Conservation (phyloP, 2,113 vertebrate genomes). For the Telmatochromis sp. region DNA sequence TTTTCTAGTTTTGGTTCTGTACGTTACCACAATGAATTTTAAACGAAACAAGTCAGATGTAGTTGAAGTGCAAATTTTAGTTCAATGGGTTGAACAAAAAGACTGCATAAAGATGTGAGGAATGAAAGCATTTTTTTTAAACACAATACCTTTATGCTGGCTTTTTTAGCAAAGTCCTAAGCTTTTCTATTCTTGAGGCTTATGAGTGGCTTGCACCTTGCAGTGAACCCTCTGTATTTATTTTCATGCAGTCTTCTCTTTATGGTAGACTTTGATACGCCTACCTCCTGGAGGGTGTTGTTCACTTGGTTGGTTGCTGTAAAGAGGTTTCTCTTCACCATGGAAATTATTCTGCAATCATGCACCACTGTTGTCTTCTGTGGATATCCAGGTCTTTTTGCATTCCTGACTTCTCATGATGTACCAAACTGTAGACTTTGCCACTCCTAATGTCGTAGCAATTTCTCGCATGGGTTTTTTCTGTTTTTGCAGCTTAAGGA, state of each 20-base stretch:
- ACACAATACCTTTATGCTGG: not conserved
- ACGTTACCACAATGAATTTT: not conserved
- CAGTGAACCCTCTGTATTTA: not conserved
- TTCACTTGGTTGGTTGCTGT: not conserved
- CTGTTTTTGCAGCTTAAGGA: not conserved
- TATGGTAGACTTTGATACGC: not conserved
- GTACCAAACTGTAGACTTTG: not conserved
- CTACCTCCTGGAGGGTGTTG: not conserved
- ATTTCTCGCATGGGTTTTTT: not conserved
- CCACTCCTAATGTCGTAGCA: not conserved
- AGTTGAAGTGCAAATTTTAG: not conserved
- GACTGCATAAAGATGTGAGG: not conserved
- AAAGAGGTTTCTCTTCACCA: not conserved
- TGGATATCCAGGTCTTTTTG: not conserved
- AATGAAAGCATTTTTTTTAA: not conserved
- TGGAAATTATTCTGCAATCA: not conserved
- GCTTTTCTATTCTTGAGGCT: not conserved
- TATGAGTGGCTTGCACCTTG: not conserved
- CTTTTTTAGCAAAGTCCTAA: not conserved
- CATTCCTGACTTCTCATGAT: not conserved
- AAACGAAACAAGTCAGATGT: not conserved
- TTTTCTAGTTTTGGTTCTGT: not conserved
- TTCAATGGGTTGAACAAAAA: not conserved
- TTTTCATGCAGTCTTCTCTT: not conserved
- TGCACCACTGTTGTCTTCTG: not conserved